Percentiles rank a stretch among this genome's conserved stretches.
phyloP scores from a whole-genome alignment of 2,797 vertebrate species.

The Cossypha polioptera region DNA sequence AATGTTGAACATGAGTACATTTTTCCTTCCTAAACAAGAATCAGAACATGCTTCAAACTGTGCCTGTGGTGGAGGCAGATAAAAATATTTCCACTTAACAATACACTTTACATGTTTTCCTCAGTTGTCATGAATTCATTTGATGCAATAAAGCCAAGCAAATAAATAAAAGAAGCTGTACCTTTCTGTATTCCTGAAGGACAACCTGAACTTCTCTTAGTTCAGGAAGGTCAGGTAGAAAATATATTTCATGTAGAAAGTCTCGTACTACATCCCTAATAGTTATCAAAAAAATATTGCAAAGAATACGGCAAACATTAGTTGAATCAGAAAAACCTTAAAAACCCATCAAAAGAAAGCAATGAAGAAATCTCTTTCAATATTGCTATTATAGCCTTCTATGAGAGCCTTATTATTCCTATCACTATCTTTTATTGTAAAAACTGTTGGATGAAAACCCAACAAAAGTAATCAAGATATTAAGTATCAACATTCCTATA shows the following conservation, averaged over 20 bases:
- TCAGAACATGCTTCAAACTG: background rate
- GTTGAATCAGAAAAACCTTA: background rate
- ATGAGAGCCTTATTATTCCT: background rate
- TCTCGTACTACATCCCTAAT: slow-evolving; percentile 91
- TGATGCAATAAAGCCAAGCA: background rate
- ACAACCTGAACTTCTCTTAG: slow-evolving; percentile 90
- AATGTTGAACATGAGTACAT: background rate
- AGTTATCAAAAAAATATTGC: background rate
- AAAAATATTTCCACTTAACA: background rate
- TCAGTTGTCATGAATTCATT: background rate
- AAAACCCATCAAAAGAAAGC: background rate
- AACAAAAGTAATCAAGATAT: background rate
- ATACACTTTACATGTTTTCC: background rate
- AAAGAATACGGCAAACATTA: background rate
- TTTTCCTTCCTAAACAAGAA: background rate
- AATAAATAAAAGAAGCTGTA: slow-evolving; percentile 59
- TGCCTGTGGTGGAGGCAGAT: background rate
- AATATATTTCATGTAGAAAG: slow-evolving; percentile 98
- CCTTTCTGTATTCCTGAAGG: slow-evolving; percentile 95
- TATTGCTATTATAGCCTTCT: background rate
- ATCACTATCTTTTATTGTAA: background rate
- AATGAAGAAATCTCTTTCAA: background rate
- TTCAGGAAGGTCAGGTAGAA: slow-evolving; percentile 92
- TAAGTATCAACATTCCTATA: background rate
- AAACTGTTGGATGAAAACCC: background rate